phyloP scores from a whole-genome alignment of 2,797 vertebrate genomes.

The Mus spretus region DNA sequence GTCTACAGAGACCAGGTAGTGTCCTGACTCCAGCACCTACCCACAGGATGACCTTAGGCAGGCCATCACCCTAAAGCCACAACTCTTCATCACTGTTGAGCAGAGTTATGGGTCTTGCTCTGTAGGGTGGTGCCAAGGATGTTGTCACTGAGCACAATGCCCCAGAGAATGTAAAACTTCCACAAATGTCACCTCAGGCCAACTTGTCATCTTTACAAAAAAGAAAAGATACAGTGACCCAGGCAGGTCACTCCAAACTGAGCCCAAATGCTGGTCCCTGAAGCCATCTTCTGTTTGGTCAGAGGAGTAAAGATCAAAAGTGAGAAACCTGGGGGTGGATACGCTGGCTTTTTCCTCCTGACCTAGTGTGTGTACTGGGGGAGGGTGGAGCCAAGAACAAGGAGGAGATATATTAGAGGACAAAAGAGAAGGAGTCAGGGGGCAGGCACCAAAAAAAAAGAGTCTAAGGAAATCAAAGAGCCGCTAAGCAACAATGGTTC shows the following conservation, averaged over 20 bases:
- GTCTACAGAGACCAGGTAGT: neutral
- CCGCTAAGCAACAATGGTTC: neutral
- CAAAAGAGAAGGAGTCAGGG: constrained; percentile 72
- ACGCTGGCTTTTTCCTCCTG: neutral
- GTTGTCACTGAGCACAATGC: neutral
- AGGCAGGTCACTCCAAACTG: neutral
- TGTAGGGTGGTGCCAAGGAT: neutral
- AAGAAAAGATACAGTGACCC: neutral
- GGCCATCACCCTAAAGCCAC: neutral
- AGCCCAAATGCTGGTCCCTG: neutral
- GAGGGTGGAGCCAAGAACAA: neutral
- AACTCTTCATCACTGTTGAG: neutral
- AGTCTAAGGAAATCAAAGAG: constrained; percentile 63
- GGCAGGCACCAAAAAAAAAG: constrained; percentile 63
- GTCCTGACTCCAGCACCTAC: neutral
- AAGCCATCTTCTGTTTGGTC: neutral
- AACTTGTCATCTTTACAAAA: neutral
- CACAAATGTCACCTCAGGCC: neutral
- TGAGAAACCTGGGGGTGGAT: constrained; percentile 77
- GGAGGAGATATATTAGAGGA: neutral
- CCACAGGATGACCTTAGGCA: neutral
- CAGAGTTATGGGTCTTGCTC: neutral
- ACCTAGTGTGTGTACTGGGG: neutral
- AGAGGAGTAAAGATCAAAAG: constrained; percentile 65
- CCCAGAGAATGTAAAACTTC: neutral